Evolutionary conservation across 1,140 invertebrate species (phyloP).

Genomic region (Samia ricini): DNA sequence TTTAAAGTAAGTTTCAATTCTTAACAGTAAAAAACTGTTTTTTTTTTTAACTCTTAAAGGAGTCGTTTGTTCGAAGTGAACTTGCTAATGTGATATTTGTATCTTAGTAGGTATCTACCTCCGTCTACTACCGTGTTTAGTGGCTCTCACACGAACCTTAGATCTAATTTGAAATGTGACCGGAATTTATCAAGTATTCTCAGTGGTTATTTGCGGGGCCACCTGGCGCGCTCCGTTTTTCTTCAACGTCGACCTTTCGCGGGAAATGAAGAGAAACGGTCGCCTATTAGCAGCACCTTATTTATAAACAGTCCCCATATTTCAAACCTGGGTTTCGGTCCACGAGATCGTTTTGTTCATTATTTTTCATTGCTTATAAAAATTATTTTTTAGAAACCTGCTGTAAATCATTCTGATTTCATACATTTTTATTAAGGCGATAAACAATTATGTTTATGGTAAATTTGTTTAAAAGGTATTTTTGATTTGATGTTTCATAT

Average conservation of each 20-base stretch:
- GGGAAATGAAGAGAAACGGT: constrained; percentile 41
- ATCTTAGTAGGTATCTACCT: not conserved
- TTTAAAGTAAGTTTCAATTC: too few species aligned
- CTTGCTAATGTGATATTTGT: not conserved
- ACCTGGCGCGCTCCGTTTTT: constrained; percentile 14
- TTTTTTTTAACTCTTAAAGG: too few species aligned
- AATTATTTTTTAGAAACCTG: not conserved
- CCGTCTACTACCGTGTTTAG: not conserved
- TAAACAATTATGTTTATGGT: too few species aligned
- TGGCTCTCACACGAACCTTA: not conserved
- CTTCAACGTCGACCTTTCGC: constrained; percentile 27
- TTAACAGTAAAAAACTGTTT: too few species aligned
- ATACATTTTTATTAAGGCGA: constrained; percentile 9
- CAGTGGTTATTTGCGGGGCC: not conserved
- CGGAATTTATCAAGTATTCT: constrained; percentile 34
- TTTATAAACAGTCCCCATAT: constrained; percentile 38
- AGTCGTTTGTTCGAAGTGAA: not conserved
- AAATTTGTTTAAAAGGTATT: too few species aligned
- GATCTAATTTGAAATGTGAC: constrained; percentile 23
- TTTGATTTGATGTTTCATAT: too few species aligned
- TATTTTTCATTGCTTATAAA: constrained; percentile 16
- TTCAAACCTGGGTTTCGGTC: constrained; percentile 16
- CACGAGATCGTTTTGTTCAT: constrained; percentile 14
- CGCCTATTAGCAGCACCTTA: constrained; percentile 33
- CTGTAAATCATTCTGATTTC: constrained; percentile 1